A percentile compares a stretch with the other conserved stretches of the same genome.
phyloP scores from a whole-genome alignment of 1,140 invertebrate species.

The Paraescarpia echinospica region DNA sequence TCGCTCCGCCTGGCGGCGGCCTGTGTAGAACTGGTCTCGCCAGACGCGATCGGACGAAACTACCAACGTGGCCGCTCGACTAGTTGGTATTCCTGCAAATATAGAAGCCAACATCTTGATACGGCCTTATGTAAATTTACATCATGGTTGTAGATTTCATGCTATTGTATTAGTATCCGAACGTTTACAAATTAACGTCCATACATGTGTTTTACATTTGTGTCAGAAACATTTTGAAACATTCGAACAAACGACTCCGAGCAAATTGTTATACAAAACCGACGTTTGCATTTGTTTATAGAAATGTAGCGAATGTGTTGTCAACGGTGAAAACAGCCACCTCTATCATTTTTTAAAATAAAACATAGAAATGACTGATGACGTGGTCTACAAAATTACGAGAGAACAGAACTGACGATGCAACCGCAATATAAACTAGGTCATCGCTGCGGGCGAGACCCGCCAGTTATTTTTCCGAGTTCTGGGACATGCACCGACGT shows the following conservation, averaged over 20 bases:
- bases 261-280: background rate
- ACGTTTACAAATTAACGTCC: background rate
- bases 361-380: background rate
- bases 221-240: background rate
- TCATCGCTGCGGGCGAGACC: background rate
- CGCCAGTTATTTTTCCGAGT: background rate
- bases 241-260: background rate
- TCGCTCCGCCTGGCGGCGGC: conserved; percentile 62
- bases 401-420: background rate
- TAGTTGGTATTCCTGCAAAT: conserved; percentile 64
- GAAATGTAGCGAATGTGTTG: background rate
- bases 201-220: no score
- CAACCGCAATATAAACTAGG: background rate
- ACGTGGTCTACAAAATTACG: background rate
- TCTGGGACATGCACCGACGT: background rate
- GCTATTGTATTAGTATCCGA: background rate
- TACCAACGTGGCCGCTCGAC: conserved; percentile 64
- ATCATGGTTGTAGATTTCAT: background rate
- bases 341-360: background rate
- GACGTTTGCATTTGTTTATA: background rate
- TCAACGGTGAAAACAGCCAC: background rate
- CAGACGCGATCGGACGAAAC: conserved; percentile 64
- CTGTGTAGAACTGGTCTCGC: conserved; percentile 67
- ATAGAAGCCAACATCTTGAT: conserved; percentile 27
- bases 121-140: background rate